A percentile compares a stretch with the other conserved stretches of the same genome.
phyloP scores from a whole-genome alignment of 2,113 vertebrate genomes.

The Meriones unguiculatus region DNA sequence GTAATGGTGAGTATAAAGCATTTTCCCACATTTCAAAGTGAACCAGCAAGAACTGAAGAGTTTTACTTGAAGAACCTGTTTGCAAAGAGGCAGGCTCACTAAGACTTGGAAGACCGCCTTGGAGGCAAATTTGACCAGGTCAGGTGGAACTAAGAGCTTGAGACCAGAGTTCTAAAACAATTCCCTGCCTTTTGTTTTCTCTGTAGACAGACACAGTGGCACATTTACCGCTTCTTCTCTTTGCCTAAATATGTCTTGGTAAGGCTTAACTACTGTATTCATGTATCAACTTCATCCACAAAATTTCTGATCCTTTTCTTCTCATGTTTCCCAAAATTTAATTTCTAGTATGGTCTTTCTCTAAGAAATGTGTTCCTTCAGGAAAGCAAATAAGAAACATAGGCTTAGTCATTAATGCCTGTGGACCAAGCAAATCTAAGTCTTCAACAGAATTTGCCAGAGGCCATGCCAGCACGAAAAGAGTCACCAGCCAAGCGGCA shows the following conservation, averaged over 20 bases:
- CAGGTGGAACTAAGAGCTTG: neutral
- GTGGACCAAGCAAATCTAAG: neutral
- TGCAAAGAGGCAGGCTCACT: neutral
- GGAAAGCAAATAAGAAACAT: neutral
- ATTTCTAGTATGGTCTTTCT: neutral
- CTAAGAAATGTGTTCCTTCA: neutral
- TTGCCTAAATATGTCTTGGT: neutral
- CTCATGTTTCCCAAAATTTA: neutral
- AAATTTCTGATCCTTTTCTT: neutral
- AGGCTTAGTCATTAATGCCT: neutral
- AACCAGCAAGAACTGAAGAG: neutral
- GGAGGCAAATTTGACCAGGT: neutral
- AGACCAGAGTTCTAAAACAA: neutral
- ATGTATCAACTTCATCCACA: neutral
- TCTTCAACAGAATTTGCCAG: neutral
- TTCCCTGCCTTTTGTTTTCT: neutral
- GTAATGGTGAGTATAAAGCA: neutral
- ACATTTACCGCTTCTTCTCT: neutral
- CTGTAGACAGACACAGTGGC: neutral
- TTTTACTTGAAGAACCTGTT: neutral
- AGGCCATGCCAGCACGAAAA: neutral
- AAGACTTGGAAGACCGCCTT: neutral
- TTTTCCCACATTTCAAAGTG: neutral
- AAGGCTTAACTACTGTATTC: neutral
- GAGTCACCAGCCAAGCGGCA: neutral